Percentiles rank a stretch among this genome's conserved stretches.
Evolutionary conservation across 2,113 vertebrate species (phyloP).

Genomic region (Scytalopus superciliaris): DNA sequence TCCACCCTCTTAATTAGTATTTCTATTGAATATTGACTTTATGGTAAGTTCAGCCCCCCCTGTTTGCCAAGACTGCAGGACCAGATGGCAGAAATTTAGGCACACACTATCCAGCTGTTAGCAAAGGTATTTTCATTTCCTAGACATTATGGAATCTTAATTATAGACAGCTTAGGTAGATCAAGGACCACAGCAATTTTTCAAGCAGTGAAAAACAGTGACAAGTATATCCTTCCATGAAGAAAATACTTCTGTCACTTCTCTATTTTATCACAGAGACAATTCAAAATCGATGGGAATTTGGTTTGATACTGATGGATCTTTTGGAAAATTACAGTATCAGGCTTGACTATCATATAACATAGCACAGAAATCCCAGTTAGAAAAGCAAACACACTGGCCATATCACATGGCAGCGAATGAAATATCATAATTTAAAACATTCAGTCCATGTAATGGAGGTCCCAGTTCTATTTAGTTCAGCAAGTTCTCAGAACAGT

Average conservation of each 20-base stretch:
- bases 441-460: neutral
- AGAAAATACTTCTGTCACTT: neutral
- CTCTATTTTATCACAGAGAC: neutral
- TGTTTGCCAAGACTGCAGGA: neutral
- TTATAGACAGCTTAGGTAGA: neutral
- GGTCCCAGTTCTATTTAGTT: neutral
- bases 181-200: neutral
- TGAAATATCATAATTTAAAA: neutral
- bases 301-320: neutral
- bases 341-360: neutral
- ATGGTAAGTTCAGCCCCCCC: neutral
- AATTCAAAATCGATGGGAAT: neutral
- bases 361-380: neutral
- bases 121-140: slow-evolving; percentile 24
- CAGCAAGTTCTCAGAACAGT: neutral
- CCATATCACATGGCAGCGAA: neutral
- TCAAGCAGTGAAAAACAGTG: neutral
- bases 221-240: neutral
- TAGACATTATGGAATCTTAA: neutral
- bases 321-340: neutral
- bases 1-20: neutral
- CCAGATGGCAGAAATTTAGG: slow-evolving; percentile 24
- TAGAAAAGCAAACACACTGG: neutral
- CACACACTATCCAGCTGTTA: slow-evolving; percentile 11
- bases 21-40: neutral